Conservation (phyloP, 2,888 invertebrate species). For the Eupeodes luniger region DNA sequence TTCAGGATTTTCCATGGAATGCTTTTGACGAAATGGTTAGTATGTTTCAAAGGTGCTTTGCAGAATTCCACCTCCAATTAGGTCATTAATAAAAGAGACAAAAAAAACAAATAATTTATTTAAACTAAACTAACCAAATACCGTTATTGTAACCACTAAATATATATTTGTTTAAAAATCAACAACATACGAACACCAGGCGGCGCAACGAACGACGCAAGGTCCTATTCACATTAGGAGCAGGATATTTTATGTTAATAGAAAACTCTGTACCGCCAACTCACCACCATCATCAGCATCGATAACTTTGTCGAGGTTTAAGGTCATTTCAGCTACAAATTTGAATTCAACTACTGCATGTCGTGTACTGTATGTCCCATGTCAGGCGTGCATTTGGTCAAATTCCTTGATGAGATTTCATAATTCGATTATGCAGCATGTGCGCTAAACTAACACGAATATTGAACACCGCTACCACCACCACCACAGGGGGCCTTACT, state of each 20-base stretch:
- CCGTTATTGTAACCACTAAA: conserved; percentile 16
- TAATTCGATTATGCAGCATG: conserved; percentile 48
- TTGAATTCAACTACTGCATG: conserved; percentile 16
- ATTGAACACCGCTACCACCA: no score
- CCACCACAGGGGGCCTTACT: conserved; percentile 23
- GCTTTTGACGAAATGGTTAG: not conserved
- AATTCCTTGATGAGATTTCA: conserved; percentile 42
- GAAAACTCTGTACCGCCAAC: no score
- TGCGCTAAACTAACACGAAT: conserved; percentile 9
- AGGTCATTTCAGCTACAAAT: conserved; percentile 61
- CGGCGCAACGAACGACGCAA: no score
- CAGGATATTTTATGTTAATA: conserved; percentile 20
- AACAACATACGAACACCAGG: not conserved
- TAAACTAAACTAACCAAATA: conserved; percentile 28
- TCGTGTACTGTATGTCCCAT: not conserved
- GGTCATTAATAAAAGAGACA: not conserved
- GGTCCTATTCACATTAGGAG: not conserved
- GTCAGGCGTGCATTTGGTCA: conserved; percentile 32
- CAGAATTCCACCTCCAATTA: conserved; percentile 12
- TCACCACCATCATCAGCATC: not conserved
- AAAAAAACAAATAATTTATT: not conserved
- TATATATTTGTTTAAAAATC: not conserved
- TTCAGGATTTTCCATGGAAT: conserved; percentile 49
- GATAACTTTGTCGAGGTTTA: not conserved
- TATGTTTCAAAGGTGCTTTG: not conserved